Percentiles rank a stretch among this genome's conserved stretches.
phyloP scores from a whole-genome alignment of 1,140 invertebrate species.

The Daktulosphaira vitifoliae region DNA sequence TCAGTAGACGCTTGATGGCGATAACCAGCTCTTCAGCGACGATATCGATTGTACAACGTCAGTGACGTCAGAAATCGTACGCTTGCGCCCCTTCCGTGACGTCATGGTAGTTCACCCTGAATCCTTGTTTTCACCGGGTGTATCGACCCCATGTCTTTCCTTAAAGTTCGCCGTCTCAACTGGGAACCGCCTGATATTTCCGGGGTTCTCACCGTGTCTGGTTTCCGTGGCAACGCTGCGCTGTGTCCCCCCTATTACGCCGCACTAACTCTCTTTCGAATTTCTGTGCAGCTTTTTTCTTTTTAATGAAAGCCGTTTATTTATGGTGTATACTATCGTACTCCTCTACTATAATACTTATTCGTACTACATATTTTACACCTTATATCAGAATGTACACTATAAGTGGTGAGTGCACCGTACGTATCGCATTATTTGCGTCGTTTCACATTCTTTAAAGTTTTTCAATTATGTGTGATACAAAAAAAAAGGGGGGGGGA shows the following conservation, averaged over 20 bases:
- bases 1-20: background rate
- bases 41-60: no score
- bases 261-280: constrained; percentile 37
- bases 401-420: background rate
- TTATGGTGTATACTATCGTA: background rate
- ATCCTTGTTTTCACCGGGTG: constrained; percentile 40
- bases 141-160: background rate
- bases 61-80: constrained; percentile 39
- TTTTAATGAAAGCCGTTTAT: background rate
- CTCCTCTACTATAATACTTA: background rate
- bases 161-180: background rate
- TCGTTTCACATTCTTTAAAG: no score
- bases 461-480: no score
- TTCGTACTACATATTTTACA: no score
- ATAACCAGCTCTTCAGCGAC: background rate
- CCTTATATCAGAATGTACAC: no score
- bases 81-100: constrained; percentile 25
- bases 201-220: background rate
- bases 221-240: constrained; percentile 10
- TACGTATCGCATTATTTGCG: background rate
- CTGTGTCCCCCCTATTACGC: constrained; percentile 8
- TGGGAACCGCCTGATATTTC: background rate
- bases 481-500: no score
- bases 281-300: constrained; percentile 28
- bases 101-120: constrained; percentile 47